Conservation (phyloP, 2,888 invertebrate species). For the Esperia sulphurella region DNA sequence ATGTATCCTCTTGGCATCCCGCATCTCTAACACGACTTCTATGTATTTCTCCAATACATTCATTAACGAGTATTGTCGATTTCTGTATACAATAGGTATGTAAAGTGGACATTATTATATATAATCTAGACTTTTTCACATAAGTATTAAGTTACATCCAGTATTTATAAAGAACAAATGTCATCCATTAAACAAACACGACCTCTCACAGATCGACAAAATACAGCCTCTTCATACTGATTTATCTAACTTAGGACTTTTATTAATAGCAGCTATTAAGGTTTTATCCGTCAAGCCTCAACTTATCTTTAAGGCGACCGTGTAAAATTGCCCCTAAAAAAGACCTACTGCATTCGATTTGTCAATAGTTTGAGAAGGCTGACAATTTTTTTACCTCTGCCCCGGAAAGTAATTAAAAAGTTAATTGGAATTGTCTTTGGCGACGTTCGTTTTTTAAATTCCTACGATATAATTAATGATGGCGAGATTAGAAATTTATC, state of each 20-base stretch:
- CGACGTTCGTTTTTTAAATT: constrained; percentile 23
- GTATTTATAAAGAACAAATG: background rate
- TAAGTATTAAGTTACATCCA: background rate
- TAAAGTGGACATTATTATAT: background rate
- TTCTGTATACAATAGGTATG: too few relatives aligned
- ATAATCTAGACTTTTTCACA: background rate
- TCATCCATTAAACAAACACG: background rate
- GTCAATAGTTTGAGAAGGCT: constrained; percentile 37
- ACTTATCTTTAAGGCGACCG: constrained; percentile 34
- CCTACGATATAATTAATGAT: constrained; percentile 4
- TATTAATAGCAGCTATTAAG: constrained; percentile 55
- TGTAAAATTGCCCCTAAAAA: constrained; percentile 42
- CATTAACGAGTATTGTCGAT: too few relatives aligned
- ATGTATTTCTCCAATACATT: too few relatives aligned
- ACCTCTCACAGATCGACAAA: constrained; percentile 7
- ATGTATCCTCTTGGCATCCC: too few relatives aligned
- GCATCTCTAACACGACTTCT: too few relatives aligned
- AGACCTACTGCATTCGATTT: constrained; percentile 33
- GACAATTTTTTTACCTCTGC: constrained; percentile 37
- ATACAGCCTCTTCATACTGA: constrained; percentile 16
- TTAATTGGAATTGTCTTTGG: constrained; percentile 37
- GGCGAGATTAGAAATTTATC: constrained; percentile 1
- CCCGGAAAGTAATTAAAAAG: constrained; percentile 43
- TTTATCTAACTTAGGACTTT: constrained; percentile 36
- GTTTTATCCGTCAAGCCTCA: constrained; percentile 39